phyloP scores from a whole-genome alignment of 1,140 invertebrate species.

The Stegodyphus mimosarum region DNA sequence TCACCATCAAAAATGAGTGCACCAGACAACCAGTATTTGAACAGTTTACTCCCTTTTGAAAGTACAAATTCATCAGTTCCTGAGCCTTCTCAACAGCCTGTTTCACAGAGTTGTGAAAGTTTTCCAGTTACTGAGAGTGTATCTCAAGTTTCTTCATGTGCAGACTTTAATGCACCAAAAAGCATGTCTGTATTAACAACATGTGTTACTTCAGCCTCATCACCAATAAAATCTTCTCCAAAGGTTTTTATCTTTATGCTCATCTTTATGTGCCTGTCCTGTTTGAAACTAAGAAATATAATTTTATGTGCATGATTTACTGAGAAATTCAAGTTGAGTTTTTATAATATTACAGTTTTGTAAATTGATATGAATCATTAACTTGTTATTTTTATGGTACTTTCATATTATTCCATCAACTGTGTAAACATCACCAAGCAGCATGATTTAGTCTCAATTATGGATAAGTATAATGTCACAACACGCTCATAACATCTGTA shows the following conservation, averaged over 20 bases:
- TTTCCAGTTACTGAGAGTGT: neutral
- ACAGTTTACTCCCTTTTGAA: constrained; percentile 1
- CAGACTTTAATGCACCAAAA: constrained; percentile 2
- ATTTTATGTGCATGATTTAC: no score
- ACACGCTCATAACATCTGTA: no score
- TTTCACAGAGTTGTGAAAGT: neutral
- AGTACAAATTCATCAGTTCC: neutral
- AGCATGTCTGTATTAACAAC: constrained; percentile 2
- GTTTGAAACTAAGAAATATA: no score
- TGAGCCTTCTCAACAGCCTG: constrained; percentile 7
- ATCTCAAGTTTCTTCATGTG: constrained; percentile 7
- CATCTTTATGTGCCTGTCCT: neutral
- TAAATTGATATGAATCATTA: no score
- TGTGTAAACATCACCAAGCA: no score
- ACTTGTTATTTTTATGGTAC: no score
- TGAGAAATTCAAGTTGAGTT: no score
- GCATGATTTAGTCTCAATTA: no score
- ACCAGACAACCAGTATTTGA: constrained; percentile 23
- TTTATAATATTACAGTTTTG: no score
- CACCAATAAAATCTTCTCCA: constrained; percentile 1
- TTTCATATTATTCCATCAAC: no score
- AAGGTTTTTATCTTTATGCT: neutral
- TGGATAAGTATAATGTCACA: no score
- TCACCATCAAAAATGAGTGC: constrained; percentile 32
- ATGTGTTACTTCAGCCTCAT: neutral